Evolutionary conservation across 2,113 vertebrate species (phyloP).

Genomic region (Corydoras sp.): DNA sequence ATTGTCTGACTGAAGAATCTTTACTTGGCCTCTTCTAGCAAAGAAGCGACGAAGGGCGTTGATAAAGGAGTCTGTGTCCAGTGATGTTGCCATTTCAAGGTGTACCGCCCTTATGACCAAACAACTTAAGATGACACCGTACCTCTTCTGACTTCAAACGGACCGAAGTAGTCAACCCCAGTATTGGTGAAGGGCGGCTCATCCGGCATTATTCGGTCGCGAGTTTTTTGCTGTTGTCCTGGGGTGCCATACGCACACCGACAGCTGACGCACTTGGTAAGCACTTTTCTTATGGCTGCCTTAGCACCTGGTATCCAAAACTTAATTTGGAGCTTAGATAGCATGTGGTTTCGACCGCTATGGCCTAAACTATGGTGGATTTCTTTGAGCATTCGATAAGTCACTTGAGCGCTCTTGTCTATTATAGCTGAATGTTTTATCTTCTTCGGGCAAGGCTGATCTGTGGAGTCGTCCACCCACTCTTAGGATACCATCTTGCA

Average conservation of each 20-base stretch:
- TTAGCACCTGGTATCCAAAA: constrained; percentile 3
- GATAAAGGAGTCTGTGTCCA: constrained; percentile 32
- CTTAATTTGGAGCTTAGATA: not conserved
- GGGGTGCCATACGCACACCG: not conserved
- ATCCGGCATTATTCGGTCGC: constrained; percentile 11
- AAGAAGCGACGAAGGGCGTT: not conserved
- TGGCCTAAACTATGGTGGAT: not conserved
- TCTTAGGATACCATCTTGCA: not conserved
- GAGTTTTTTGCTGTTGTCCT: constrained; percentile 23
- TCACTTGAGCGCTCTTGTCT: not conserved
- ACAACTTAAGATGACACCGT: constrained; percentile 28
- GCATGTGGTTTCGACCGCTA: constrained; percentile 6
- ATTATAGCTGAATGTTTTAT: constrained; percentile 8
- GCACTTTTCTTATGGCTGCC: constrained; percentile 12
- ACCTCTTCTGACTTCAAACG: not conserved
- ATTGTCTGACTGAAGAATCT: constrained; percentile 12
- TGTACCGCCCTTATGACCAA: constrained; percentile 11
- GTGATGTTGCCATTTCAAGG: constrained; percentile 4
- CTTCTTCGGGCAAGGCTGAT: constrained; percentile 1
- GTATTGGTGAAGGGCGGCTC: constrained; percentile 15
- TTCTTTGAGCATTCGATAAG: constrained; percentile 4
- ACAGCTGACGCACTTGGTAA: constrained; percentile 16
- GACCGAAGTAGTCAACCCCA: too few species aligned
- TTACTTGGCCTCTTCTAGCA: constrained; percentile 3
- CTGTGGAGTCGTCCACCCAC: not conserved